Evolutionary conservation across 2,113 vertebrate species (phyloP).

Genomic region (Dicaeum eximium): DNA sequence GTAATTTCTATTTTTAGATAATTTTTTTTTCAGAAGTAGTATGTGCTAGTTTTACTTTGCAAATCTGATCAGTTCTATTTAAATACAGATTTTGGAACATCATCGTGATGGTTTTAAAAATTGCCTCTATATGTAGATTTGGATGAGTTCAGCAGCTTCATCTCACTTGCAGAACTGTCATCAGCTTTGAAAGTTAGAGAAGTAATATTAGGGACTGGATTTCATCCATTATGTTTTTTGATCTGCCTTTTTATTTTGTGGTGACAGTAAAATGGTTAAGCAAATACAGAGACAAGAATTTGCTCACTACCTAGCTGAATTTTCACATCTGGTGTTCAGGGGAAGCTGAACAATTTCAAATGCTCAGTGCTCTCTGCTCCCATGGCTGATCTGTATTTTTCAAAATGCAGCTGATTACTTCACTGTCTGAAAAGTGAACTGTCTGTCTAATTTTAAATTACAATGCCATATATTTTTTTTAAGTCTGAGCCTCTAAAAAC

Average conservation of each 20-base stretch:
- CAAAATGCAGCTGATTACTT: constrained; percentile 19
- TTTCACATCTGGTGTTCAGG: neutral
- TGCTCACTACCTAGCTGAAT: neutral
- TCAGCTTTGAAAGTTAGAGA: neutral
- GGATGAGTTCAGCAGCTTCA: neutral
- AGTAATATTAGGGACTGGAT: neutral
- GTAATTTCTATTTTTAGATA: neutral
- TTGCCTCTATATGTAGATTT: neutral
- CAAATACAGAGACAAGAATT: neutral
- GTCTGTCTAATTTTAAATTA: constrained; percentile 32
- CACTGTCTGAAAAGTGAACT: neutral
- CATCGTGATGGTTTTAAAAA: neutral
- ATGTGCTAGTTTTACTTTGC: neutral
- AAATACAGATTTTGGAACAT: neutral
- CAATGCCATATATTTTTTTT: neutral
- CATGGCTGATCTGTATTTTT: neutral
- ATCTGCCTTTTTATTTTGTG: neutral
- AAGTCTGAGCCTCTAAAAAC: neutral
- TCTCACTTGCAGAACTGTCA: neutral
- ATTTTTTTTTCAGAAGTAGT: neutral
- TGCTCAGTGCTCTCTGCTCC: neutral
- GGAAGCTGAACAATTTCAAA: neutral
- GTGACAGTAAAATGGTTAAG: constrained; percentile 3
- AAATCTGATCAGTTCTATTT: neutral
- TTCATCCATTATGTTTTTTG: neutral